Evolutionary conservation across 2,113 vertebrate genomes (phyloP), one percentile per base, ranked within the genome.

Genomic region (Oncorhynchus gorbuscha): DNA sequence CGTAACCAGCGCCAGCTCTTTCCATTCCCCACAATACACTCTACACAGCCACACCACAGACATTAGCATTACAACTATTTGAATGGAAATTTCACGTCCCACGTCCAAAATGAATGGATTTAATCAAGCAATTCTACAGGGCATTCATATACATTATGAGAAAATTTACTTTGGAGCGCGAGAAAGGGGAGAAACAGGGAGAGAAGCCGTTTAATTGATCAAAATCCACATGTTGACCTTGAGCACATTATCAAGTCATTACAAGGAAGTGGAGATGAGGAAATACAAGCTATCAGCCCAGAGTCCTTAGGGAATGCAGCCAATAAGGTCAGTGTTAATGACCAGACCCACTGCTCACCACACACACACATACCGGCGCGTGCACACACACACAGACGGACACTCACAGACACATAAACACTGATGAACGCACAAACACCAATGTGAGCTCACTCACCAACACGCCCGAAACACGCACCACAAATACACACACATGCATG

Each of bases 1-100:
- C 66, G 74, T 79, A 35, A 73, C 79, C 45, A 77, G 59, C 64
- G 62, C 30, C 18, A 22, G 65, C 76, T 1, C 61, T 24, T 67
- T 71, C 62, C 71, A 72, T 70, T 79, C 79, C 76, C 59, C 39
- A 26, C 62, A 64, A 35, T 68, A 68, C 13, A 14, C 71, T 68
- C 80, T 77, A 79, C 74, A 77, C 16, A 45, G 39, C 39, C 16
- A 55, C 51, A 28, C 35, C 35, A 48, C 73, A 61, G 76, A 64
- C 78, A 90, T 90, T 89, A 86, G 90, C 88, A 91, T 91, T 88
- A 86, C 89, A 90, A 91, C 88, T 86, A 90, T 91, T 82, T 89
- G 86, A 87, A 91, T 90, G 86, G 85, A 90, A 91, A 91, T 90
- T 76, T 78, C 51, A 76, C 30, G 51, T 77, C 67, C 68, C 75